phyloP scores from a whole-genome alignment of 2,797 vertebrate genomes.

The Calcarius lapponicus region DNA sequence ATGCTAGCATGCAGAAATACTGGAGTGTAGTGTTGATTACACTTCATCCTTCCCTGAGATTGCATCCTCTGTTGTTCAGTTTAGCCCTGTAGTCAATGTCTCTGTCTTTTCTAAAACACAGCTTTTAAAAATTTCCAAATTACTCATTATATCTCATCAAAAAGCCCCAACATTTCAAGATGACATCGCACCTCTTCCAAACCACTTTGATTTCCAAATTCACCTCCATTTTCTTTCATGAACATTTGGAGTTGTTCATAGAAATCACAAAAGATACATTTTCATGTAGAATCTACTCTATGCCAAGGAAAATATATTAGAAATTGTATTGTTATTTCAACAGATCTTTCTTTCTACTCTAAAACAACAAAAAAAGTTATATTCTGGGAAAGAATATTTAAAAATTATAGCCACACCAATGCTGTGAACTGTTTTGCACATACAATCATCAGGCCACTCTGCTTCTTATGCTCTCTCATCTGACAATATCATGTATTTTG shows the following conservation, averaged over 20 bases:
- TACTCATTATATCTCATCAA: background rate
- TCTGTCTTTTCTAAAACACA: background rate
- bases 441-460: background rate
- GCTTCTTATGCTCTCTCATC: background rate
- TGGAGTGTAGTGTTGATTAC: background rate
- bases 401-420: background rate
- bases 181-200: background rate
- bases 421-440: background rate
- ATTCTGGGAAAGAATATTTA: background rate
- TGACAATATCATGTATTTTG: background rate
- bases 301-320: background rate
- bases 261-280: background rate
- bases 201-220: background rate
- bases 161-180: background rate
- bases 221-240: background rate
- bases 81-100: background rate
- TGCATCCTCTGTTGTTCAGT: background rate
- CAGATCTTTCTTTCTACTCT: background rate
- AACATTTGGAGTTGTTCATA: background rate
- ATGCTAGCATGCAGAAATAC: background rate
- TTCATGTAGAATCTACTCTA: background rate
- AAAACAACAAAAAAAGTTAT: background rate
- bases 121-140: background rate
- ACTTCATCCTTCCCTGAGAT: background rate
- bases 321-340: background rate